Base-by-base conservation (phyloP, 2,113 vertebrate species). In the Equus quagga region DNA sequence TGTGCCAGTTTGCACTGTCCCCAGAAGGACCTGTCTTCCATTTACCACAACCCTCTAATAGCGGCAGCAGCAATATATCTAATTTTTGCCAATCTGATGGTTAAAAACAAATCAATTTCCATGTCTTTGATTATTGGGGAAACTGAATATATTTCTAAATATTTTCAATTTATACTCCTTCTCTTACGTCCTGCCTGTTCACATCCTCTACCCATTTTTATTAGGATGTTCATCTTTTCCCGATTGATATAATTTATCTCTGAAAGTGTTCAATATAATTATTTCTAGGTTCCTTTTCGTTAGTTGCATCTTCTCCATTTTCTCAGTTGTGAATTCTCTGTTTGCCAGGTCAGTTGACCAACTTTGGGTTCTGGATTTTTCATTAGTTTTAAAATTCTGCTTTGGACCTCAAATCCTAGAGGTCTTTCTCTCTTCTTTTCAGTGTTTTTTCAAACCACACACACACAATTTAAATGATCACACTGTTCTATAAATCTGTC, bases 261-360 rank as follows among this genome's bases (percentile, higher is more conserved):
- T 69, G 24, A 70, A 87, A 51, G 79, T 58, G 12, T 46, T 33
- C 72, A 75, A 36, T 76, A 51, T 60, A 62, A 46, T 76, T 87
- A 70, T 23, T 51, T 92, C 31, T 67, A n/a, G 51, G 2, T 91
- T 91, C 23, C 41, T 82, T 76, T 83, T 54, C 62, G 21, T 82
- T 87, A 31, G 49, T 49, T 70, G 31, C 72, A 70, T 76, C 24
- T 72, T 67, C 24, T 81, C 58, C 2, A 65, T 41, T 95, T 97
- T 92, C 28, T 89, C n/a, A 75, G 72, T 41, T 73, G 6, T 84
- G 49, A 89, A 80, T 85, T 97, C 26, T 46, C 65, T 67, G 65
- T 84, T 78, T 96, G n/a, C 7, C 41, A 31, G 8, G 31, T 89
- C 36, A 88, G 49, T 17, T 44, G 86, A 91, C 31, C 10, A 46